Conservation (phyloP, 2,797 vertebrate genomes). For the Etheostoma nigrum region DNA sequence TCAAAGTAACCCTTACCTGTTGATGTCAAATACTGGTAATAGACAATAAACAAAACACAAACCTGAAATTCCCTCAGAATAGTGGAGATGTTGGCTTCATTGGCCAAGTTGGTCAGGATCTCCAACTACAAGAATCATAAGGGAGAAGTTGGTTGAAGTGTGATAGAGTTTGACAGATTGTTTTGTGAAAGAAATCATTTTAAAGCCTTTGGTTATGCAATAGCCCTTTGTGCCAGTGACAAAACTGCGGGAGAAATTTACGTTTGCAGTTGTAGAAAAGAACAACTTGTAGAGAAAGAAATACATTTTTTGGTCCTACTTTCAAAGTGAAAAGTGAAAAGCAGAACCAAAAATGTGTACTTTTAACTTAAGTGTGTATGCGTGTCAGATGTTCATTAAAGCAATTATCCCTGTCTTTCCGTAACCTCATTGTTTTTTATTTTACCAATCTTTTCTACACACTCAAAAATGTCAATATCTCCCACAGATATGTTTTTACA, state of each 20-base stretch:
- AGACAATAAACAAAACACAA: conserved; percentile 41
- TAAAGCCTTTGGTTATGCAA: background rate
- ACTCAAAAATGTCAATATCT: no score
- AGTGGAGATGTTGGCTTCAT: conserved; percentile 95
- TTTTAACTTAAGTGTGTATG: no score
- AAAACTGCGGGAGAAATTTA: background rate
- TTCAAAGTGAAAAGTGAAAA: no score
- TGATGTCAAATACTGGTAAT: background rate
- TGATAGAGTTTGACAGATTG: background rate
- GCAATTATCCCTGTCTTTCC: no score
- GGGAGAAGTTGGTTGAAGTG: background rate
- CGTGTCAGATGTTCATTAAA: no score
- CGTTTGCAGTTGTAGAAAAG: background rate
- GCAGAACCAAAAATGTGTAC: no score
- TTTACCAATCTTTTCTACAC: no score
- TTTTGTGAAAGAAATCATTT: no score
- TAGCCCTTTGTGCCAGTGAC: no score
- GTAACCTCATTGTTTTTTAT: no score
- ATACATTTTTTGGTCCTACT: no score
- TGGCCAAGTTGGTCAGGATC: conserved; percentile 96
- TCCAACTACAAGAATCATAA: conserved; percentile 87
- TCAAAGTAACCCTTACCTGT: background rate
- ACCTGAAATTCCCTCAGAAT: conserved; percentile 98
- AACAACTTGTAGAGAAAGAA: no score
- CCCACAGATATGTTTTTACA: background rate